Evolutionary conservation across 2,113 vertebrate species (phyloP).

Genomic region (Opisthocomus hoazin): DNA sequence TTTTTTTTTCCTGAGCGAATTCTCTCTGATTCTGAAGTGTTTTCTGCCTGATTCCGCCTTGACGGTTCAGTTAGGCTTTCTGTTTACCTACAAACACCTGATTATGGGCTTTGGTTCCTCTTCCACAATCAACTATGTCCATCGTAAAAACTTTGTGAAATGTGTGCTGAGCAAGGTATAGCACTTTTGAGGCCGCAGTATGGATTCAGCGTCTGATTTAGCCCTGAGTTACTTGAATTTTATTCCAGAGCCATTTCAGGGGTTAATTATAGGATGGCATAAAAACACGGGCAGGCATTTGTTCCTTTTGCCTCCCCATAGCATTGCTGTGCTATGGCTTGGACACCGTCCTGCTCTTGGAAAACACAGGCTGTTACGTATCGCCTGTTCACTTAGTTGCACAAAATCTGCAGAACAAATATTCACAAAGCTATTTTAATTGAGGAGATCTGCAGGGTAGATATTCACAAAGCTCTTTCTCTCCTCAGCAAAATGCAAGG

Average conservation of each 20-base stretch:
- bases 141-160: not conserved
- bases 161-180: not conserved
- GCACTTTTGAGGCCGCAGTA: not conserved
- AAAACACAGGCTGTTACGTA: not conserved
- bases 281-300: not conserved
- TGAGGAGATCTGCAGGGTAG: not conserved
- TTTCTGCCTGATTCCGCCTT: not conserved
- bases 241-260: not conserved
- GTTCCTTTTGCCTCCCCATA: not conserved
- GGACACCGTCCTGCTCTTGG: not conserved
- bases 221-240: not conserved
- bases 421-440: not conserved
- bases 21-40: not conserved
- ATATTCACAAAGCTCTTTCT: not conserved
- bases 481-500: not conserved
- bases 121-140: not conserved
- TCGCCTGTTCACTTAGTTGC: not conserved
- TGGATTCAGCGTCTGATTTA: not conserved
- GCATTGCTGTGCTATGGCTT: not conserved
- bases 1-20: not conserved
- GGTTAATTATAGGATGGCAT: not conserved
- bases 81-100: not conserved
- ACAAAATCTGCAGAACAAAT: not conserved
- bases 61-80: not conserved
- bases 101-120: not conserved